Evolutionary conservation across 2,113 vertebrate genomes (phyloP).

Genomic region (Argyrosomus japonicus): DNA sequence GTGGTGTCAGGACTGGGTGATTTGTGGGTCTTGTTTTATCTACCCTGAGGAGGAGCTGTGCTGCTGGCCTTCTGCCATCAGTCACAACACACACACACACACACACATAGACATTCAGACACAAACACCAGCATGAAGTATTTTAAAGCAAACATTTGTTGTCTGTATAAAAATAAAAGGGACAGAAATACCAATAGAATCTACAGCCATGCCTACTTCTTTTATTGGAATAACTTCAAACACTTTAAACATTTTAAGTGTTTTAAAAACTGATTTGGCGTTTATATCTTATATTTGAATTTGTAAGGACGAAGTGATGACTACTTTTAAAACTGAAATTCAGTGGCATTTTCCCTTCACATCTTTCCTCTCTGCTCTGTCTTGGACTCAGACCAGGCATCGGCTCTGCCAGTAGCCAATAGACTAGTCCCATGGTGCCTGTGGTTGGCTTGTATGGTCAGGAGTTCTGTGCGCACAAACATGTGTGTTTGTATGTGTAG

Average conservation of each 20-base stretch:
- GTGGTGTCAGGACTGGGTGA: slow-evolving; percentile 49
- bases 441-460: slow-evolving; percentile 79
- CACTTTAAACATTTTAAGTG: slow-evolving; percentile 7
- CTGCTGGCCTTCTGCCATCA: slow-evolving; percentile 75
- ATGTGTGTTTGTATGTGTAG: slow-evolving; percentile 75
- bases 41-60: slow-evolving; percentile 61
- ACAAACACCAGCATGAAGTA: slow-evolving; percentile 37
- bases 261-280: slow-evolving; percentile 24
- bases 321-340: slow-evolving; percentile 49
- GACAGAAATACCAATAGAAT: slow-evolving; percentile 19
- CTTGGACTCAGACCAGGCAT: slow-evolving; percentile 73
- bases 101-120: slow-evolving; percentile 5
- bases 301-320: slow-evolving; percentile 5
- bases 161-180: slow-evolving; percentile 4
- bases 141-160: slow-evolving; percentile 26
- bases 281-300: not conserved
- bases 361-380: slow-evolving; percentile 57
- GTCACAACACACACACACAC: slow-evolving; percentile 44
- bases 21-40: slow-evolving; percentile 67
- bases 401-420: slow-evolving; percentile 75
- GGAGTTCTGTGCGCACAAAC: slow-evolving; percentile 61
- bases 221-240: not conserved
- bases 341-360: slow-evolving; percentile 40
- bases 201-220: not conserved
- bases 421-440: slow-evolving; percentile 76